These are phyloP conservation scores for Falcaria lacertinaria DNA, from an alignment of 2,888 invertebrate genomes.

Conservation along the genomic window DNA sequence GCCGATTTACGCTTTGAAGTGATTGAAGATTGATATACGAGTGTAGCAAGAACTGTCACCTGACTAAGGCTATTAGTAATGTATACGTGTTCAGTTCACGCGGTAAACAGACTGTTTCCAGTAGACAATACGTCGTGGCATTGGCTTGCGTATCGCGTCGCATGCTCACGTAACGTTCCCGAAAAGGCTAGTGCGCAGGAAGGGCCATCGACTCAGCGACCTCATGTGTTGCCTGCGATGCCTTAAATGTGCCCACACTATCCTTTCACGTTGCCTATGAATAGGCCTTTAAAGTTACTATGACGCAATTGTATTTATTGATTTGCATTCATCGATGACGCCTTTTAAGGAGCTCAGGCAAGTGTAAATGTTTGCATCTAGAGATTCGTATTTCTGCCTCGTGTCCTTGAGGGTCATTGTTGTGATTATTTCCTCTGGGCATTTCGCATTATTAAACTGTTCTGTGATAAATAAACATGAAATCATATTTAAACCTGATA, in stretches of 20 bases:
- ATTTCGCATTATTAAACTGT: not conserved
- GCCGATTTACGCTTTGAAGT: no score
- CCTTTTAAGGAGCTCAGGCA: slow-evolving; percentile 40
- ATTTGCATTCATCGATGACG: slow-evolving; percentile 45
- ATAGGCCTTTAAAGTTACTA: slow-evolving; percentile 26
- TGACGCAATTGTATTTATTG: slow-evolving; percentile 58
- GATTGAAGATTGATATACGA: no score
- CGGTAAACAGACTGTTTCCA: no score
- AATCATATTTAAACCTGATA: no score
- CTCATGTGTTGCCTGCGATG: slow-evolving; percentile 38
- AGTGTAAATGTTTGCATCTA: slow-evolving; percentile 22
- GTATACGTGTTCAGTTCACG: no score
- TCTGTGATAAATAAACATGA: no score
- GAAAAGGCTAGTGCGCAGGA: slow-evolving; percentile 65
- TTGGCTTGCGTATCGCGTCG: slow-evolving; percentile 59
- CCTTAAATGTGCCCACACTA: slow-evolving; percentile 37
- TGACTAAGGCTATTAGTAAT: no score
- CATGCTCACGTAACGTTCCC: slow-evolving; percentile 64
- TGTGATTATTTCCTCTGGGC: not conserved
- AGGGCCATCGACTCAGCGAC: slow-evolving; percentile 70
- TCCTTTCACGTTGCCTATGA: slow-evolving; percentile 49
- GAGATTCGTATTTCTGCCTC: not conserved
- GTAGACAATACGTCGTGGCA: slow-evolving; percentile 48
- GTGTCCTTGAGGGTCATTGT: not conserved
- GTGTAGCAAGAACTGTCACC: no score